Evolutionary conservation across 2,797 vertebrate genomes (phyloP).

Genomic region (Siniperca undulata): DNA sequence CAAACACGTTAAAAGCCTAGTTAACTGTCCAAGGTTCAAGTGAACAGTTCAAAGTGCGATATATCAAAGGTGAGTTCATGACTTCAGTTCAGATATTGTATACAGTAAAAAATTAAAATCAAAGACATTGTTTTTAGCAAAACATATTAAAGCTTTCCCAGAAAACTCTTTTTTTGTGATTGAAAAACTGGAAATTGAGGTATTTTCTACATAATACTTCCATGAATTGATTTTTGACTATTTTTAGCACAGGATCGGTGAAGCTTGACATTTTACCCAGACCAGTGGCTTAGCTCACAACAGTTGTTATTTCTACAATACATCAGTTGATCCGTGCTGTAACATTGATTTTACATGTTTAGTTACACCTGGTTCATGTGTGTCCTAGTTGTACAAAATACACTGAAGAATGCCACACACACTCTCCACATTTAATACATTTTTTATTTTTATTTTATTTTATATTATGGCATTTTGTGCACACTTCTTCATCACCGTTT

Average conservation of each 20-base stretch:
- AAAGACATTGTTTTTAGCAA: conserved; percentile 14
- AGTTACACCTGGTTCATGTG: neutral
- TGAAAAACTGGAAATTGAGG: conserved; percentile 3
- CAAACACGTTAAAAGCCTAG: conserved; percentile 36
- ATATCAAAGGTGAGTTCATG: neutral
- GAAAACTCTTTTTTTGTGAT: neutral
- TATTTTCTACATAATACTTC: conserved; percentile 13
- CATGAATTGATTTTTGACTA: conserved; percentile 3
- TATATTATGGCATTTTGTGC: neutral
- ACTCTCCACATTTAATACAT: neutral
- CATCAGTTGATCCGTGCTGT: conserved; percentile 1
- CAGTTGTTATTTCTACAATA: conserved; percentile 13
- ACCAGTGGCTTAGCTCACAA: conserved; percentile 7
- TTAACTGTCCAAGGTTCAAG: conserved; percentile 27
- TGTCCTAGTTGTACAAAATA: neutral
- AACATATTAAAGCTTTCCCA: neutral
- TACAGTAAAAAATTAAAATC: neutral
- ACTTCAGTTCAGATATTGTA: conserved; percentile 5
- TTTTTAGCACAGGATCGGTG: conserved; percentile 11
- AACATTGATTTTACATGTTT: conserved; percentile 29
- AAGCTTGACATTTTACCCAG: conserved; percentile 30
- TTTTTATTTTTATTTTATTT: too few species aligned
- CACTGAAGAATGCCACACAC: too few species aligned
- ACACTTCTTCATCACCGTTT: neutral
- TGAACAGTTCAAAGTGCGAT: conserved; percentile 28